Base-by-base conservation (phyloP, 2,888 invertebrate genomes). In the Oegoconia quadripuncta region DNA sequence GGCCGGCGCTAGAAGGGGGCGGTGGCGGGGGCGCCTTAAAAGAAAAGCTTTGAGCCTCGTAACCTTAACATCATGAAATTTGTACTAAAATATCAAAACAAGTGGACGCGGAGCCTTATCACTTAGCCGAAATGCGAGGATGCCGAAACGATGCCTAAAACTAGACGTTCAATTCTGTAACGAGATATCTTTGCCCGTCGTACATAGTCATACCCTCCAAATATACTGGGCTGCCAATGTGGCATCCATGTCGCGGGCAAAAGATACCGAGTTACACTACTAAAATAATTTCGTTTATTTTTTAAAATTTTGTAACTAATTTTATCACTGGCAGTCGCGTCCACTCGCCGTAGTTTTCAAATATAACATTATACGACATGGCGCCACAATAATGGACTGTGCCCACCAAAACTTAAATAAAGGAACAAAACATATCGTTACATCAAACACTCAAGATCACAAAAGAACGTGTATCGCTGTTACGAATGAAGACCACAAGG, bases 51-150 rank as follows among this genome's bases (percentile, higher is more conserved):
- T 87, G 86, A 87, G 87, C 87, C 87, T 83, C 79, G 82, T 84
- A 80, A 86, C 78, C 86, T 87, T 87, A 86, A 86, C 80, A 81
- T 84, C 82, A 74, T 84, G 86, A 84, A 87, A 87, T 87, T 87
- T 87, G 87, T 87, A 87, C 87, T 87, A 87, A 87, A 86, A 87
- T 82, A 84, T 84, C 84, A 75, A 75, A 74, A 75, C 78, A 62
- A 78, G 79, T 77, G 80, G 78, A 80, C 83, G 80, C 86, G 79
- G 80, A 60, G 74, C 76, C 70, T 70, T 72, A 79, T 75, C 74
- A 84, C 86, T 87, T 87, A 87, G 84, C 84, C 87, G 77, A 84
- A 87, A 86, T 87, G 87, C 87, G 87, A 87, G 87, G 87, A 86
- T 82, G 73, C 84, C 87, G 84, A 86, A 87, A 82, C 67, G 77